phyloP scores from a whole-genome alignment of 2,888 invertebrate genomes.

The Trichacis sp. region DNA sequence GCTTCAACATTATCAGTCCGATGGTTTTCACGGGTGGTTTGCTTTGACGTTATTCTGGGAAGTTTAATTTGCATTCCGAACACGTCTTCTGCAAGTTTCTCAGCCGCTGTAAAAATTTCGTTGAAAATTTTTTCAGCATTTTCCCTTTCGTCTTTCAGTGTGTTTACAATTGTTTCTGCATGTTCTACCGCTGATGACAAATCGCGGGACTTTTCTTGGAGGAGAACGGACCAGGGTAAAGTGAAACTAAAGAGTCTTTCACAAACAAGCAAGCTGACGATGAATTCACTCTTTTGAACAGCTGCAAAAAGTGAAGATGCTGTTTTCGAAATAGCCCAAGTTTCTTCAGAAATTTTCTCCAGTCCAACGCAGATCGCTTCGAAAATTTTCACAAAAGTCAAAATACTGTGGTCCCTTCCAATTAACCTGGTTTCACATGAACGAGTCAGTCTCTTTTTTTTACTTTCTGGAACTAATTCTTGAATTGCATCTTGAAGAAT shows the following conservation, averaged over 20 bases:
- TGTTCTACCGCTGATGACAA: constrained; percentile 6
- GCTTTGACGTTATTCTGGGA: constrained; percentile 13
- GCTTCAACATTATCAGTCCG: constrained; percentile 12
- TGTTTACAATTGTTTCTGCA: constrained; percentile 5
- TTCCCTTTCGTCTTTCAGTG: constrained; percentile 8
- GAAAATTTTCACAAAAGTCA: constrained; percentile 16
- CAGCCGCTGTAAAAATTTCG: constrained; percentile 10
- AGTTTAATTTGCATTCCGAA: constrained; percentile 7
- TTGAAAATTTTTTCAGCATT: constrained; percentile 12
- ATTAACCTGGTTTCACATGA: constrained; percentile 18
- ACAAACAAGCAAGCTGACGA: constrained; percentile 12
- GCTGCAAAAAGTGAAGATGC: constrained; percentile 46
- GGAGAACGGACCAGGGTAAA: constrained; percentile 12
- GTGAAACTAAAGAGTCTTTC: constrained; percentile 17
- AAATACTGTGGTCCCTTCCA: constrained; percentile 17
- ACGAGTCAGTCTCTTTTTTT: constrained; percentile 15
- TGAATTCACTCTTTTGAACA: constrained; percentile 26
- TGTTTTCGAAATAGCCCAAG: constrained; percentile 15
- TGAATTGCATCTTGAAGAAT: constrained; percentile 8
- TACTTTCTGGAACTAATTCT: not conserved
- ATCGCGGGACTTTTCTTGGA: constrained; percentile 11
- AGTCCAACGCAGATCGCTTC: constrained; percentile 7
- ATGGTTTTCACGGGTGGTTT: constrained; percentile 13
- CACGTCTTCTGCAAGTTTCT: constrained; percentile 2
- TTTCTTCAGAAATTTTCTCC: constrained; percentile 12